Percentiles rank a stretch among this genome's conserved stretches.
Evolutionary conservation across 2,888 invertebrate species (phyloP).

Genomic region (Acronicta aceris): DNA sequence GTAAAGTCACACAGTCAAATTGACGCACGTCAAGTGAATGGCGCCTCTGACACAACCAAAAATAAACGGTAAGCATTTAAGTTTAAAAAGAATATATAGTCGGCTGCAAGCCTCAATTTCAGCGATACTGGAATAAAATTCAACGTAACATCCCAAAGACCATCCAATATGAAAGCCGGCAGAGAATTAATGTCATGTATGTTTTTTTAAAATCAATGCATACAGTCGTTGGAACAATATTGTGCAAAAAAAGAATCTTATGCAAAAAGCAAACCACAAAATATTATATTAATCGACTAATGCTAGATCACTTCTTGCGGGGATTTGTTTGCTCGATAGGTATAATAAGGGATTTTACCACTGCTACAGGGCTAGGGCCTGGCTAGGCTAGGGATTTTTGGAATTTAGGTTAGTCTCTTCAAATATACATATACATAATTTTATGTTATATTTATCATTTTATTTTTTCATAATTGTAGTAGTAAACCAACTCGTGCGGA

Average conservation of each 20-base stretch:
- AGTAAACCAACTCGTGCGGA: slow-evolving; percentile 12
- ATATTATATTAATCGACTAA: too few species aligned
- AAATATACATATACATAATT: not conserved
- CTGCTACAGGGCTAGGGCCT: too few species aligned
- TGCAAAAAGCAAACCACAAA: too few species aligned
- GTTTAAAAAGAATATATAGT: not conserved
- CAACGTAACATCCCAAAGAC: not conserved
- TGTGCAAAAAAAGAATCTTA: too few species aligned
- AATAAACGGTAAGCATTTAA: slow-evolving; percentile 73
- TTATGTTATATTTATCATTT: slow-evolving; percentile 12
- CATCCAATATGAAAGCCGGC: slow-evolving; percentile 15
- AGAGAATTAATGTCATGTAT: slow-evolving; percentile 18
- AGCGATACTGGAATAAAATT: slow-evolving; percentile 12
- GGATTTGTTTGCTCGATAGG: too few species aligned
- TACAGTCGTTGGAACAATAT: not conserved
- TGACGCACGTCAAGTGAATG: slow-evolving; percentile 81
- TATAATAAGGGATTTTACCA: too few species aligned
- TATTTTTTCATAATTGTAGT: slow-evolving; percentile 30
- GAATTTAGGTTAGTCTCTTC: not conserved
- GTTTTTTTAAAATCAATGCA: not conserved
- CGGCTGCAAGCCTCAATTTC: slow-evolving; percentile 2
- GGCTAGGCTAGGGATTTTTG: too few species aligned
- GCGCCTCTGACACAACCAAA: slow-evolving; percentile 66
- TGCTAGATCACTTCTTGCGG: too few species aligned
- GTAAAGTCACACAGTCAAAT: slow-evolving; percentile 75